Evolutionary conservation across 2,113 vertebrate species (phyloP), one percentile per base, ranked within the genome.

Genomic region (Peucedramus taeniatus): DNA sequence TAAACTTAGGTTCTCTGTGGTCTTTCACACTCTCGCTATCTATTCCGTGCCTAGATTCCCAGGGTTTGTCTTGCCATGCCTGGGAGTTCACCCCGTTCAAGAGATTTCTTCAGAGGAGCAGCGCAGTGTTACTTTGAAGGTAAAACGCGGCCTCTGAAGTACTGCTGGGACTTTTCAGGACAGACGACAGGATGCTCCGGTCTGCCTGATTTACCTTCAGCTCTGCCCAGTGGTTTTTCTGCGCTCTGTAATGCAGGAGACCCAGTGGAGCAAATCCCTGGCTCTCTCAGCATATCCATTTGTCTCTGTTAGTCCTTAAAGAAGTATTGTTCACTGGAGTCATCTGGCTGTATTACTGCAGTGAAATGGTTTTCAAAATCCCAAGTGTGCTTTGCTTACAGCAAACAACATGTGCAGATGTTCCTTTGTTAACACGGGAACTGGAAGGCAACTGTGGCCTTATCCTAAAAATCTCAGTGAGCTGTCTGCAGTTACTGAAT

Each of bases 31-130:
- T 70, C 1, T 82, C 13, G 35, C 30, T 45, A 2, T 15, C 7
- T 56, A 1, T 27, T 37, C 24, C 47, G 2, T 72, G 69, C 83
- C 47, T 40, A 99, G 99, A 53, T 99, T 99, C 82, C 95, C 97
- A 14, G 98, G 98, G 30, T 99, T 99, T 88, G 96, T 99, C 35
- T 96, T 98, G 61, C 98, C 99, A 1, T 99, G 99, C 87, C 97
- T 99, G 64, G 99, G 99, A 71, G 97, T 99, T 76, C 99, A 99
- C 81, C 99, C 99, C 5, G 97, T 99, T 60, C 99, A 99, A 42
- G 98, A 97, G 28, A 80, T 96, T 69, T 97, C 97, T 15, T 87
- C 98, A 11, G 98, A 96, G 84, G 96, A 97, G 44, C 98, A 98
- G 85, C 98, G 98, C 83, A 98, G 99, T 4, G 99, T 98, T 30